Evolutionary conservation across 2,113 vertebrate genomes (phyloP).

Genomic region (Alouatta palliata): DNA sequence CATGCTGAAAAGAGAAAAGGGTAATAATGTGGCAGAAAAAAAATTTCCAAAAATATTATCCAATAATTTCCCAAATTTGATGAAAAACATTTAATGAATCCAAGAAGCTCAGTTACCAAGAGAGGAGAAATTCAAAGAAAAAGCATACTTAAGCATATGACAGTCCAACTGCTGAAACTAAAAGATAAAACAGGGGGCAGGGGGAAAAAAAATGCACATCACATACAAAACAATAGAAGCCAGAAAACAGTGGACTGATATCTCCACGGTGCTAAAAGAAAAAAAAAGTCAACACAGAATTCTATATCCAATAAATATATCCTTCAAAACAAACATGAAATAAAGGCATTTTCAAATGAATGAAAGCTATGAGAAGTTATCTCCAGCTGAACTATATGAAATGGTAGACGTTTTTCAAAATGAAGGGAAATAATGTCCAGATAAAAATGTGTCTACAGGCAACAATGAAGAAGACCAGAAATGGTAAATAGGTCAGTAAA

Average conservation of each 20-base stretch:
- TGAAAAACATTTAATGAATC: background rate
- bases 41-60: background rate
- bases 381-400: background rate
- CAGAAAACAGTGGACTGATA: background rate
- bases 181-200: background rate
- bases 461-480: background rate
- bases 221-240: background rate
- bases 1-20: background rate
- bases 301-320: background rate
- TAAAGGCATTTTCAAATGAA: background rate
- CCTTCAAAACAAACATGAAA: background rate
- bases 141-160: background rate
- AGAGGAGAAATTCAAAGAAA: constrained; percentile 20
- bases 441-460: background rate
- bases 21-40: background rate
- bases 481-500: background rate
- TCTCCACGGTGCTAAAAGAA: background rate
- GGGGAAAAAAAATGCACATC: background rate
- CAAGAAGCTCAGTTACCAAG: background rate
- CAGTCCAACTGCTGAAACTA: background rate
- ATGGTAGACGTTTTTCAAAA: background rate
- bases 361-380: background rate
- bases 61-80: background rate
- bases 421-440: background rate
- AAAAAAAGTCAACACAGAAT: background rate